A percentile compares a stretch with the other conserved stretches of the same genome.
Evolutionary conservation across 2,113 vertebrate species (phyloP).

Genomic region (Nyctibius bracteatus): DNA sequence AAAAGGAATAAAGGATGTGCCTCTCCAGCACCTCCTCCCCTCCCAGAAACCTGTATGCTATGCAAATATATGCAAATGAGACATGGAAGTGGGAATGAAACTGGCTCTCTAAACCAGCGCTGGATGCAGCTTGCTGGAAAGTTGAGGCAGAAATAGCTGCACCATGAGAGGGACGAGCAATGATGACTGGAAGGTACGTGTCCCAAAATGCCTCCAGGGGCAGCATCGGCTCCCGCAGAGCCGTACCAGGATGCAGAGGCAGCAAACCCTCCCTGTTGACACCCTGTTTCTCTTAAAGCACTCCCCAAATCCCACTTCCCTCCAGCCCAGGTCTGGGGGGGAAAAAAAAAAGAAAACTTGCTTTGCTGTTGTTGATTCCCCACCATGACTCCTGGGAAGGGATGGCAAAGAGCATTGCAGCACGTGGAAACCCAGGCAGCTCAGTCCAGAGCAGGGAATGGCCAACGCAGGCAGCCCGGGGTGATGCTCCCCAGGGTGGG

Average conservation of each 20-base stretch:
- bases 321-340: neutral
- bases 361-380: neutral
- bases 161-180: neutral
- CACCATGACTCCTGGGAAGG: accelerated
- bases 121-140: conserved; percentile 9
- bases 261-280: neutral
- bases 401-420: neutral
- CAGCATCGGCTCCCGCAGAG: neutral
- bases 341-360: neutral
- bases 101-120: neutral
- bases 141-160: neutral
- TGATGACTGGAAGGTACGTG: neutral
- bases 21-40: conserved; percentile 29
- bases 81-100: neutral
- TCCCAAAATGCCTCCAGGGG: neutral
- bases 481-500: neutral
- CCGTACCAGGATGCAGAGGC: neutral
- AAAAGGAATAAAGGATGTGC: neutral
- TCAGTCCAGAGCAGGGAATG: neutral
- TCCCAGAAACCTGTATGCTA: conserved; percentile 23
- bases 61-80: conserved; percentile 30
- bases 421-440: neutral
- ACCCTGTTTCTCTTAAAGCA: neutral
- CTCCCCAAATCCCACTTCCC: neutral
- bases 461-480: neutral